These are phyloP conservation scores for Xenentodon cancila DNA, from an alignment of 2,797 vertebrate species.

Conservation along the genomic window DNA sequence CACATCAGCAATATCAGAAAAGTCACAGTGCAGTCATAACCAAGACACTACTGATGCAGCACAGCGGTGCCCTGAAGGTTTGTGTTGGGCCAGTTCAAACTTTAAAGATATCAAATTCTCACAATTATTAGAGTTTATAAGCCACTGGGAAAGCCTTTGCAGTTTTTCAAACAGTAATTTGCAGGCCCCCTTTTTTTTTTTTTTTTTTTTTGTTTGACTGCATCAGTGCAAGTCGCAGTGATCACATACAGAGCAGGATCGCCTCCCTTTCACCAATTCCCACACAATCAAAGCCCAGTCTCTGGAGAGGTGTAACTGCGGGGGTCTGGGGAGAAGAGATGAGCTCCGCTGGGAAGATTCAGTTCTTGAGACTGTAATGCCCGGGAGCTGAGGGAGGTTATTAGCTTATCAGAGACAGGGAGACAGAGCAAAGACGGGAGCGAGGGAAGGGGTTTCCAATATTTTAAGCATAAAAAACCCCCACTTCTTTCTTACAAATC, in stretches of 20 bases:
- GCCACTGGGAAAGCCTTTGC: conserved; percentile 7
- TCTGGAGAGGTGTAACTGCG: conserved; percentile 58
- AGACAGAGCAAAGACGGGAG: conserved; percentile 23
- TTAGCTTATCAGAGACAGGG: conserved; percentile 66
- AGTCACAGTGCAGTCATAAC: conserved; percentile 4
- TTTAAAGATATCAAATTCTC: conserved; percentile 14
- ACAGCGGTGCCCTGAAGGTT: conserved; percentile 13
- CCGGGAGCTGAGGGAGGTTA: conserved; percentile 60
- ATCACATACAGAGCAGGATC: conserved; percentile 24
- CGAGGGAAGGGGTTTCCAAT: conserved; percentile 6
- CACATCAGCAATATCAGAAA: conserved; percentile 10
- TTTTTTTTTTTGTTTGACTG: too few species aligned
- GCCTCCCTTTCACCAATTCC: background rate
- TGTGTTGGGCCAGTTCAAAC: conserved; percentile 24
- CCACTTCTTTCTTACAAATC: too few species aligned
- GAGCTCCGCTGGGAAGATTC: conserved; percentile 59
- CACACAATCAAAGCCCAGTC: conserved; percentile 30
- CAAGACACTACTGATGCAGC: conserved; percentile 13
- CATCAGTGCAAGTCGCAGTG: conserved; percentile 22
- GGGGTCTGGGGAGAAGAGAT: conserved; percentile 58
- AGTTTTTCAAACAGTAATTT: conserved; percentile 5
- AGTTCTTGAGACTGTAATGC: conserved; percentile 56
- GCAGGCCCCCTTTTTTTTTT: background rate
- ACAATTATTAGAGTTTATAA: conserved; percentile 21
- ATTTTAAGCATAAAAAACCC: conserved; percentile 20